phyloP scores from a whole-genome alignment of 2,888 invertebrate species.

The Caenorhabditis imperialis region DNA sequence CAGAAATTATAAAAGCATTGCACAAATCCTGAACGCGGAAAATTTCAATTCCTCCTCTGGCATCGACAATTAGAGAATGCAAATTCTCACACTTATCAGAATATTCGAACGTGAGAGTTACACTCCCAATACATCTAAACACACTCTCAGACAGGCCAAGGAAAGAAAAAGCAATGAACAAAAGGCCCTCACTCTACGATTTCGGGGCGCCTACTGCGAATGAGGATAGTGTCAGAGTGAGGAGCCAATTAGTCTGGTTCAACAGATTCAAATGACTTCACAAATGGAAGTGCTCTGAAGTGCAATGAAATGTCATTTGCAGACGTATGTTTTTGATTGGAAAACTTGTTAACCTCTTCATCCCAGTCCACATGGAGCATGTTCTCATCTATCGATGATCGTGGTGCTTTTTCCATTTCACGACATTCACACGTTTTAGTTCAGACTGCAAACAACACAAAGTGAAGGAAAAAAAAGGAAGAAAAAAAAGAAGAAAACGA shows the following conservation, averaged over 20 bases:
- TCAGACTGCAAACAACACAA: slow-evolving; percentile 16
- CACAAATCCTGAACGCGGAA: too few relatives aligned
- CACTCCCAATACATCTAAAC: slow-evolving; percentile 15
- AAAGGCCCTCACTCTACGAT: too few relatives aligned
- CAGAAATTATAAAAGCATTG: too few relatives aligned
- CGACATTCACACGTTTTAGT: slow-evolving; percentile 6
- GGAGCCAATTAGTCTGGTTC: too few relatives aligned
- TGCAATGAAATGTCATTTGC: slow-evolving; percentile 23
- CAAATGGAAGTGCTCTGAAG: too few relatives aligned
- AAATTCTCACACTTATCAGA: slow-evolving; percentile 35
- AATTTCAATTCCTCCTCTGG: too few relatives aligned
- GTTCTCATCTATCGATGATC: slow-evolving; percentile 55
- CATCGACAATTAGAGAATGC: too few relatives aligned
- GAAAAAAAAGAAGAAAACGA: slow-evolving; percentile 2
- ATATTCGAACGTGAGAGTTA: slow-evolving; percentile 9
- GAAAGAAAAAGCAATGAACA: too few relatives aligned
- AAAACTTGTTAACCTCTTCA: slow-evolving; percentile 39
- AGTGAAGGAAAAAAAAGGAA: slow-evolving; percentile 6
- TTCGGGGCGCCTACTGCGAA: too few relatives aligned
- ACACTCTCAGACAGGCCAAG: too few relatives aligned
- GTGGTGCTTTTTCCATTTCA: slow-evolving; percentile 36
- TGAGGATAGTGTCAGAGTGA: too few relatives aligned
- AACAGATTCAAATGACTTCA: too few relatives aligned
- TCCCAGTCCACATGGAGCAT: slow-evolving; percentile 59
- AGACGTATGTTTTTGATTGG: slow-evolving; percentile 24